These are phyloP conservation scores for Symphodus melops DNA, from an alignment of 2,113 vertebrate genomes.

Conservation along the genomic window DNA sequence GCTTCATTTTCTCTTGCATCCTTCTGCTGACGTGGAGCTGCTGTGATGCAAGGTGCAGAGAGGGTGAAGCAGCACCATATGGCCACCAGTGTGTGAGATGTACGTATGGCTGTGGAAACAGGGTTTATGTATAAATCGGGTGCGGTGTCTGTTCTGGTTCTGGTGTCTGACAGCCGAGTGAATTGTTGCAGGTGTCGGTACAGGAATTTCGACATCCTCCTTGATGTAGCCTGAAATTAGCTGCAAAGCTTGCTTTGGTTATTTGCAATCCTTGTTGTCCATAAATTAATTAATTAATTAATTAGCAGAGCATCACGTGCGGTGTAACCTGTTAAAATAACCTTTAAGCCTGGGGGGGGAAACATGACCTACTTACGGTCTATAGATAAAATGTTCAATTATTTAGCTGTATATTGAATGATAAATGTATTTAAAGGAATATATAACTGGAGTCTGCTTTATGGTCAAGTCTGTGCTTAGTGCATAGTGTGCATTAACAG, in stretches of 20 bases:
- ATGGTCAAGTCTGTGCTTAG: neutral
- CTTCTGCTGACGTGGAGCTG: conserved; percentile 64
- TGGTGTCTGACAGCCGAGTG: conserved; percentile 25
- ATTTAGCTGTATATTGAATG: neutral
- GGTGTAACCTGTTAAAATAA: conserved; percentile 2
- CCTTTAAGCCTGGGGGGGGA: conserved; percentile 10
- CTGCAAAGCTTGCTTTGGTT: conserved; percentile 19
- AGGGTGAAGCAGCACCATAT: conserved; percentile 34
- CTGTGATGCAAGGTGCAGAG: conserved; percentile 44
- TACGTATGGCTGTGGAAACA: conserved; percentile 1
- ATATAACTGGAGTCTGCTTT: neutral
- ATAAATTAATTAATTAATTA: conserved; percentile 9
- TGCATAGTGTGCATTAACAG: conserved; percentile 15
- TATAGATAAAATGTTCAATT: neutral
- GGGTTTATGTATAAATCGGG: conserved; percentile 32
- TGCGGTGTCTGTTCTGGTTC: conserved; percentile 41
- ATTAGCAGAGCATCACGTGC: neutral
- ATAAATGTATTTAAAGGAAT: neutral
- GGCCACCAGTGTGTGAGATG: conserved; percentile 21
- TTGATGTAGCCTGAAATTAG: conserved; percentile 25
- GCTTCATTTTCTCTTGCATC: conserved; percentile 23
- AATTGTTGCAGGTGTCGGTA: conserved; percentile 27
- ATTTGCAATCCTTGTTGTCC: neutral
- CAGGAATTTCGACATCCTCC: conserved; percentile 6
- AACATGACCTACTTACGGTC: neutral